Evolutionary conservation across 2,113 vertebrate species (phyloP).

Genomic region (Tricholaema leucomelas): DNA sequence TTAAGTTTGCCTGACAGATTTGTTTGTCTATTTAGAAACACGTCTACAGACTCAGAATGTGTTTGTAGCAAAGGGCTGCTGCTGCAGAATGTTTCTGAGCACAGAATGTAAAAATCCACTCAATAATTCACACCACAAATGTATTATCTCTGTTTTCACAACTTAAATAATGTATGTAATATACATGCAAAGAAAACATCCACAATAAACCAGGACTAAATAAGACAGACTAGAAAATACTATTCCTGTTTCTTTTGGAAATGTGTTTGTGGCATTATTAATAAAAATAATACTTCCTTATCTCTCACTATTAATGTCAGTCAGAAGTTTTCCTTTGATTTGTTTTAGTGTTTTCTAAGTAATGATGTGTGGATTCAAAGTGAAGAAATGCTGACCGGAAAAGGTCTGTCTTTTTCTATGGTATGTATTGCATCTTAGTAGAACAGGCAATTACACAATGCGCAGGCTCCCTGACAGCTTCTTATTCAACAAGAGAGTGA

Average conservation of each 20-base stretch:
- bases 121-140: not conserved
- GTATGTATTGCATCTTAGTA: not conserved
- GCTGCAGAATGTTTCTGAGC: not conserved
- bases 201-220: not conserved
- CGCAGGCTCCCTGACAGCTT: not conserved
- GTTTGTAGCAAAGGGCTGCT: not conserved
- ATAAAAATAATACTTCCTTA: not conserved
- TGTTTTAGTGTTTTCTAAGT: not conserved
- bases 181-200: not conserved
- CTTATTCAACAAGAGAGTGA: not conserved
- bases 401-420: not conserved
- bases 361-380: not conserved
- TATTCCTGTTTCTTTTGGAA: not conserved
- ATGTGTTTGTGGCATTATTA: not conserved
- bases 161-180: not conserved
- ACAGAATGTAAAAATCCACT: not conserved
- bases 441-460: not conserved
- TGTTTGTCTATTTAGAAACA: not conserved
- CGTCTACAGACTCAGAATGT: not conserved
- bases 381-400: not conserved
- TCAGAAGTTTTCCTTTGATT: not conserved
- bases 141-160: not conserved
- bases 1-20: not conserved
- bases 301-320: not conserved
- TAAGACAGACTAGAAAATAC: not conserved